Evolutionary conservation across 2,888 invertebrate genomes (phyloP), one percentile per base, ranked within the genome.

Genomic region (Xanthostigma xanthostigma): DNA sequence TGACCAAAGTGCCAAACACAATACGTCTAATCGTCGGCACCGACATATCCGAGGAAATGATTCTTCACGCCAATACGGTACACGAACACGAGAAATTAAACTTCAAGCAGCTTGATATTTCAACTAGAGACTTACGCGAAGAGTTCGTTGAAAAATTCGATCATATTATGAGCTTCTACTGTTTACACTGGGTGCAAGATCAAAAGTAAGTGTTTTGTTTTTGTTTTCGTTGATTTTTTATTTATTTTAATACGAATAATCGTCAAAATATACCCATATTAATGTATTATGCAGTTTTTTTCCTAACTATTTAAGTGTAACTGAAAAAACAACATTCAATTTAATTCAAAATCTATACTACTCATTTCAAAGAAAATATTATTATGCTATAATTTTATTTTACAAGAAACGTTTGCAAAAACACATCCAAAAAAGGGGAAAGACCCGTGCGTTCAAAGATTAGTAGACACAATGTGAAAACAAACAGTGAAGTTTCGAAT

Each of bases 101-200:
- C 36, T 76, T 79, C 54, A 64, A 69, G 35, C 54, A 70, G 33
- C 60, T 79, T 49, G 80, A 87, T 57, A 79, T 87, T 40, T 64
- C 67, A 42, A 64, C 73, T 1, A 63, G 68, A 0, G 61, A 68
- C 27, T 53, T 79, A 44, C 74, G 76, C 0, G 60, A 63, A 1
- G 65, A 74, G 17, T 57, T 75, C 42, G 58, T 64, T 12, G 70
- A 66, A 46, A 59, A 64, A 34, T 87, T 82, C 58, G 74, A 81
- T 59, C 82, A 85, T 59, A 73, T 77, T 0, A 77, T 84, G 46
- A 87, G 87, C 0, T 86, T 87, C 61, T 86, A 85, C 61, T 79
- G 84, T 52, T 67, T 89, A 4, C 86, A 88, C 58, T 88, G 88
- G 88, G 76, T 87, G 36, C 75, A 75, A 55, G 74, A 85, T 59